Percentiles rank a stretch among this genome's conserved stretches.
phyloP scores from a whole-genome alignment of 2,113 vertebrate genomes.

The Grammomys dolichurus region DNA sequence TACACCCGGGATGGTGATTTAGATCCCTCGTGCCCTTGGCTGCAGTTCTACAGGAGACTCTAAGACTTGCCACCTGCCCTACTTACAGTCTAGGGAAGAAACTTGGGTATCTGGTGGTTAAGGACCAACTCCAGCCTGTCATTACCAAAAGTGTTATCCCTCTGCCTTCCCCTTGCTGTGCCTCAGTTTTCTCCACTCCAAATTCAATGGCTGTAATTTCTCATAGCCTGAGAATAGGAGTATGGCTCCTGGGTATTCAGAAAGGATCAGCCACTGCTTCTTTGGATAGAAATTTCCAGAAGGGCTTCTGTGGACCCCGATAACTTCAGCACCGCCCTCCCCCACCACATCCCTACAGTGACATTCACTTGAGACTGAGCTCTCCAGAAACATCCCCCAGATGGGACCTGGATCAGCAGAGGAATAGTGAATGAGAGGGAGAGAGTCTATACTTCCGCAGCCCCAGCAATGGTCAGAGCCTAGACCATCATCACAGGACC shows the following conservation, averaged over 20 bases:
- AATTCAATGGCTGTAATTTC: fast-evolving
- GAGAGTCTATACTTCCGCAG: fast-evolving
- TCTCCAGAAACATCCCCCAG: not conserved
- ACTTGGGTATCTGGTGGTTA: fast-evolving
- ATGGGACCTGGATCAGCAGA: fast-evolving
- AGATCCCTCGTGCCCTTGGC: not conserved
- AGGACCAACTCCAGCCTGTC: not conserved
- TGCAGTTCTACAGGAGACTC: not conserved
- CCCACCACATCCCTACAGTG: not conserved
- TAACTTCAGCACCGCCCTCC: fast-evolving
- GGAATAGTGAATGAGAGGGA: fast-evolving
- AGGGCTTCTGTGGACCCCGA: fast-evolving
- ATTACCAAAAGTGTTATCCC: fast-evolving
- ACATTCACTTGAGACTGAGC: not conserved
- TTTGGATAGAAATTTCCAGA: too few species aligned
- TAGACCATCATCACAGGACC: not conserved
- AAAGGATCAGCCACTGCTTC: not conserved
- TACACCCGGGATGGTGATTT: fast-evolving
- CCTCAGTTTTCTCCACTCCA: not conserved
- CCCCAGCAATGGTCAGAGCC: not conserved
- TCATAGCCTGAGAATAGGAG: fast-evolving
- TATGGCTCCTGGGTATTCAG: not conserved
- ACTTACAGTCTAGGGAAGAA: too few species aligned
- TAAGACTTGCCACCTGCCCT: not conserved
- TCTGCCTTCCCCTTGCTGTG: fast-evolving